Evolutionary conservation across 2,888 invertebrate species (phyloP).

Genomic region (Mechanitis messenoides): DNA sequence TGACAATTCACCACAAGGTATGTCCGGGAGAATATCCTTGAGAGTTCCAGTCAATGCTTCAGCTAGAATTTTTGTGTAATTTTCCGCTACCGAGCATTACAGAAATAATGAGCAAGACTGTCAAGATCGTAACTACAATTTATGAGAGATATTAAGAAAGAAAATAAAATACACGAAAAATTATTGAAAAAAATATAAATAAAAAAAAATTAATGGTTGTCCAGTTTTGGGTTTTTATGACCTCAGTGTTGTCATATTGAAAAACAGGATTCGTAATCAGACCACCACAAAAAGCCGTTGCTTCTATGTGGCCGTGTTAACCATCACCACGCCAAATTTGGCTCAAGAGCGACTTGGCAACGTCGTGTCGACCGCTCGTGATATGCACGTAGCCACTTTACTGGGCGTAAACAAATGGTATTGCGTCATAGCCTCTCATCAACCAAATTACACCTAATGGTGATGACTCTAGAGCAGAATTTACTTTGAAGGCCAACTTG

Average conservation of each 20-base stretch:
- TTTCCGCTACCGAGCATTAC: conserved; percentile 34
- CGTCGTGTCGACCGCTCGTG: conserved; percentile 37
- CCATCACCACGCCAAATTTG: conserved; percentile 60
- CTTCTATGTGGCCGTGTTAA: conserved; percentile 43
- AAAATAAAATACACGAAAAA: no score
- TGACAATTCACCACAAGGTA: conserved; percentile 37
- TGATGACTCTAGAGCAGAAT: conserved; percentile 34
- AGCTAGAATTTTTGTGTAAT: conserved; percentile 33
- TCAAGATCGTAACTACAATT: no score
- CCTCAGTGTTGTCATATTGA: conserved; percentile 17
- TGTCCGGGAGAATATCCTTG: conserved; percentile 41
- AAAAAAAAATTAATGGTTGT: no score
- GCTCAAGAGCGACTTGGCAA: conserved; percentile 67
- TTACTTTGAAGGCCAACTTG: conserved; percentile 37
- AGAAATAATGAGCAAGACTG: conserved; percentile 26
- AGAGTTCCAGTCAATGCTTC: conserved; percentile 40
- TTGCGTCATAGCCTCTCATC: conserved; percentile 55
- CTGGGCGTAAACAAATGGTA: conserved; percentile 64
- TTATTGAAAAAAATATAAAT: no score
- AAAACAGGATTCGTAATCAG: conserved; percentile 26
- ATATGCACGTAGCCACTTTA: conserved; percentile 42
- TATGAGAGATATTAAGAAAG: no score
- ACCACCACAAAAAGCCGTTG: conserved; percentile 42
- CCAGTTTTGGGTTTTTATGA: no score
- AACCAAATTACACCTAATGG: conserved; percentile 45